A percentile compares a stretch with the other conserved stretches of the same genome.
phyloP scores from a whole-genome alignment of 2,888 invertebrate species.

The Mycalesis mineus region DNA sequence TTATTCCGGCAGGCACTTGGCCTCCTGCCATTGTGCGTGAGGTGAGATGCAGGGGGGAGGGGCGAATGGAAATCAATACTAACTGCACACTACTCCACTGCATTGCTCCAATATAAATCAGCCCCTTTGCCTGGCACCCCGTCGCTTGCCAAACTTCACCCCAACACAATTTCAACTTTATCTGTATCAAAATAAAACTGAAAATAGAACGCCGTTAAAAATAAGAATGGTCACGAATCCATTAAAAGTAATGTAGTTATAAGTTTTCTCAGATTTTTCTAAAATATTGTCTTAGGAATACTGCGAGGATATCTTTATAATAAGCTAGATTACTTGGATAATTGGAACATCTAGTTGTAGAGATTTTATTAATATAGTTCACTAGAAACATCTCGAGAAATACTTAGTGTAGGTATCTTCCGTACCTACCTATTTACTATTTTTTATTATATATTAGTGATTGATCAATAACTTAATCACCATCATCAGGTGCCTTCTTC shows the following conservation, averaged over 20 bases:
- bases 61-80: constrained; percentile 77
- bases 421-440: too few species aligned
- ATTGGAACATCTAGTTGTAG: too few species aligned
- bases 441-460: too few species aligned
- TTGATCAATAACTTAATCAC: too few species aligned
- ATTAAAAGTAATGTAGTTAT: constrained; percentile 47
- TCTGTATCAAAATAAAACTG: constrained; percentile 18
- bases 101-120: constrained; percentile 79
- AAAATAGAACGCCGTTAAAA: constrained; percentile 30
- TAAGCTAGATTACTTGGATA: constrained; percentile 19
- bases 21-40: constrained; percentile 72
- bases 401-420: too few species aligned
- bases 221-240: constrained; percentile 52
- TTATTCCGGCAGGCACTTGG: constrained; percentile 49
- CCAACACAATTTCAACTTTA: constrained; percentile 41
- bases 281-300: constrained; percentile 35
- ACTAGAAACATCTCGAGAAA: too few species aligned
- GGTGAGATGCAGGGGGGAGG: constrained; percentile 63
- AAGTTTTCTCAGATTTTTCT: constrained; percentile 45
- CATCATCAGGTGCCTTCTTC: too few species aligned
- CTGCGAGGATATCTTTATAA: constrained; percentile 25
- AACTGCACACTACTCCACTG: constrained; percentile 76
- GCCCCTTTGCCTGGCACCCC: constrained; percentile 56
- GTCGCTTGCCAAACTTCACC: constrained; percentile 58
- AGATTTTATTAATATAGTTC: too few species aligned